These are phyloP conservation scores for Phoxinus phoxinus DNA, from an alignment of 2,113 vertebrate genomes.

Conservation along the genomic window DNA sequence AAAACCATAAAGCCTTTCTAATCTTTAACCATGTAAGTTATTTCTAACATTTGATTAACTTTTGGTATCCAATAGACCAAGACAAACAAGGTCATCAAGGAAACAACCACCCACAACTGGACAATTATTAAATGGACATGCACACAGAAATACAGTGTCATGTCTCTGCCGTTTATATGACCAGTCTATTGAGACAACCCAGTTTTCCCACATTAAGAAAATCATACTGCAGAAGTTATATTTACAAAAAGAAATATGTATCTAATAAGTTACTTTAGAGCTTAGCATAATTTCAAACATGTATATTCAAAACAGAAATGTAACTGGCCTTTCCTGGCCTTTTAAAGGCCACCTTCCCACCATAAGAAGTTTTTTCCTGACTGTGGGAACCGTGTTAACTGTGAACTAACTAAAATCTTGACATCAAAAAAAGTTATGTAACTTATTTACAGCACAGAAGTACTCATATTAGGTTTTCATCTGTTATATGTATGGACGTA, in stretches of 20 bases:
- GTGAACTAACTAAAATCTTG: background rate
- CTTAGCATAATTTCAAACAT: background rate
- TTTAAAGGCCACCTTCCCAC: too few relatives aligned
- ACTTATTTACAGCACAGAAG: background rate
- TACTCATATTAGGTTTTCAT: background rate
- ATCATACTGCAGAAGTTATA: background rate
- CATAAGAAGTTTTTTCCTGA: background rate
- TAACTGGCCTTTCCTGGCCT: background rate
- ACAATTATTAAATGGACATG: background rate
- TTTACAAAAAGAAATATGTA: background rate
- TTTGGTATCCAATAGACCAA: background rate
- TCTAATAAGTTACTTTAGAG: background rate
- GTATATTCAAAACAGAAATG: background rate
- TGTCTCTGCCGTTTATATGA: background rate
- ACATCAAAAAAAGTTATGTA: background rate
- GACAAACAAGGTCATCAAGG: background rate
- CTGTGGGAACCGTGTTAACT: background rate
- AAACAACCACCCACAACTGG: background rate
- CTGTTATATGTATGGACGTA: background rate
- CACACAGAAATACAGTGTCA: background rate
- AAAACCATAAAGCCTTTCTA: background rate
- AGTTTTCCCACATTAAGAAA: background rate
- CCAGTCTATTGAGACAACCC: background rate
- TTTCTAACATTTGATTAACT: conserved; percentile 1
- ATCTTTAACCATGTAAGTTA: background rate